Conservation (phyloP, 2,113 vertebrate species). For the Sinocyclocheilus rhinocerous region DNA sequence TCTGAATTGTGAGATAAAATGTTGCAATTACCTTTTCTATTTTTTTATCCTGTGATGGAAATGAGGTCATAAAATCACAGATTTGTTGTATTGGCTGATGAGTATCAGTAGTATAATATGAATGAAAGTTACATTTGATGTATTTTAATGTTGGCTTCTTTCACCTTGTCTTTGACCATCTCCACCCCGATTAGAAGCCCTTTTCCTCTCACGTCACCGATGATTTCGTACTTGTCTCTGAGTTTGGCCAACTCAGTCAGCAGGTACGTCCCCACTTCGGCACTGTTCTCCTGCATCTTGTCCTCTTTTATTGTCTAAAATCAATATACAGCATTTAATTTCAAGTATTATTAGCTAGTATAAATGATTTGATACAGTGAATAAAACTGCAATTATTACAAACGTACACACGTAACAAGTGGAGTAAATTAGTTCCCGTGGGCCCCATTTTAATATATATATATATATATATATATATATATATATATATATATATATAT, state of each 20-base stretch:
- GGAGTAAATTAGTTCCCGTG: not conserved
- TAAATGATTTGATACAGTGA: not conserved
- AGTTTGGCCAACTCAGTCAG: conserved; percentile 84
- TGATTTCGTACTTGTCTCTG: conserved; percentile 84
- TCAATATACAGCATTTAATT: conserved; percentile 4
- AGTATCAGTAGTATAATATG: not conserved
- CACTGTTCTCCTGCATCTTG: conserved; percentile 78
- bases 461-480: too few species aligned
- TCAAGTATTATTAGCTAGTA: not conserved
- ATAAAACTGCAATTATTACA: not conserved
- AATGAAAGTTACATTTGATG: not conserved
- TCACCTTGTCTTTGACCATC: conserved; percentile 94
- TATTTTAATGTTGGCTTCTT: conserved; percentile 32
- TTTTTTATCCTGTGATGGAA: too few species aligned
- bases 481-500: too few species aligned
- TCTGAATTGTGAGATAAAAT: too few species aligned
- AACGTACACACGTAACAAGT: not conserved
- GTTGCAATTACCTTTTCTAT: too few species aligned
- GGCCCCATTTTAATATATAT: too few species aligned
- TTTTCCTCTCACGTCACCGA: conserved; percentile 94
- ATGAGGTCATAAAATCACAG: too few species aligned
- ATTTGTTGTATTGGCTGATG: too few species aligned
- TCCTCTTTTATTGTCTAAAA: conserved; percentile 86
- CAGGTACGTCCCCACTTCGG: conserved; percentile 83
- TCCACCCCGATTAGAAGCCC: conserved; percentile 92